A percentile compares a stretch with the other conserved stretches of the same genome.
Conservation (phyloP, 2,797 vertebrate genomes). For the Leptodactylus fallax region DNA sequence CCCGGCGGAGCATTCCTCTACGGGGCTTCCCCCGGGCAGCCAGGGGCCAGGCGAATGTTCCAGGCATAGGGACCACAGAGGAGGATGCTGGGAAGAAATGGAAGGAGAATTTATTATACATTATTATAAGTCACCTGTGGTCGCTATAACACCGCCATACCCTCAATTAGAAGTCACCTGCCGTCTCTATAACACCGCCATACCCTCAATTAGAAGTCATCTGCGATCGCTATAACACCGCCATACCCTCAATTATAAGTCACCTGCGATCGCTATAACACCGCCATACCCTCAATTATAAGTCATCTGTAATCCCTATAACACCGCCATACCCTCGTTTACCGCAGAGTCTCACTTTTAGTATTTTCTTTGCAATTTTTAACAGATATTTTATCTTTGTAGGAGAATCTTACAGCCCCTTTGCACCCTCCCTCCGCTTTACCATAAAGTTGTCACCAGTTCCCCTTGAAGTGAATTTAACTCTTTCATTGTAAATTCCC, state of each 20-base stretch:
- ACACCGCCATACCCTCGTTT: too few species aligned
- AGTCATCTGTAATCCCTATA: neutral
- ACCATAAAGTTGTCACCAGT: conserved; percentile 9
- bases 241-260: neutral
- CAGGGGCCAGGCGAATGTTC: conserved; percentile 95
- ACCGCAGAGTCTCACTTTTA: neutral
- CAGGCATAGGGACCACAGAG: conserved; percentile 90
- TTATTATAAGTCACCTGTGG: neutral
- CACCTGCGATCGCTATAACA: neutral
- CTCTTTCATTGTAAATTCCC: conserved; percentile 17
- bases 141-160: neutral
- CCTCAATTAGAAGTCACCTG: neutral
- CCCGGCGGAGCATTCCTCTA: conserved; percentile 92
- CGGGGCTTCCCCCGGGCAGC: conserved; percentile 91
- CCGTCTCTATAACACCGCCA: neutral
- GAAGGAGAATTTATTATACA: neutral
- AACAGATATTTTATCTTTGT: neutral
- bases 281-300: neutral
- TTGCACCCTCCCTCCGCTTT: neutral
- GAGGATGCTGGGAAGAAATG: conserved; percentile 78
- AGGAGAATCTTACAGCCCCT: neutral
- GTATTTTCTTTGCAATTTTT: neutral
- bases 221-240: neutral
- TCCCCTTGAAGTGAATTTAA: conserved; percentile 20
- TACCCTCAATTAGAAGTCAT: neutral